Conservation (phyloP, 2,113 vertebrate genomes). For the Danionella cerebrum region DNA sequence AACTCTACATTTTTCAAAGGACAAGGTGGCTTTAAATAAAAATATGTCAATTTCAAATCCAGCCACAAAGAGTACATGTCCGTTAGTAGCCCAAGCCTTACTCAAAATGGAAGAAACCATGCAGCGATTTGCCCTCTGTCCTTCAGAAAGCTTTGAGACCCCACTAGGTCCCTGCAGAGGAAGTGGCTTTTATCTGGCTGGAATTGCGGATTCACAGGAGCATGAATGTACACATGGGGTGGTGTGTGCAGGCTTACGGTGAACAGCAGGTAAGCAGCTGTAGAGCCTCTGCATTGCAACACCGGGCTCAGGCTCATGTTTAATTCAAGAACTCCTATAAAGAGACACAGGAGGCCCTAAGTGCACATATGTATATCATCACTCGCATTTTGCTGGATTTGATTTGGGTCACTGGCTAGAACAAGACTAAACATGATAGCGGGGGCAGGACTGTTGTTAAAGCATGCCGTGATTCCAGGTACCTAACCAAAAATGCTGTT, state of each 20-base stretch:
- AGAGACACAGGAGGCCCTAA: constrained; percentile 31
- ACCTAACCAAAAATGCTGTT: neutral
- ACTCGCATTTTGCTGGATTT: constrained; percentile 32
- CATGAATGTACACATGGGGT: constrained; percentile 1
- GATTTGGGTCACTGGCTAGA: constrained; percentile 49
- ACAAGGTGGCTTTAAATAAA: no score
- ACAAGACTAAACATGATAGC: constrained; percentile 25
- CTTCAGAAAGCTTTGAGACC: constrained; percentile 1
- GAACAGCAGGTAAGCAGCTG: constrained; percentile 5
- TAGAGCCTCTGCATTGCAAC: constrained; percentile 14
- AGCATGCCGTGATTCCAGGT: constrained; percentile 5
- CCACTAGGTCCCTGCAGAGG: constrained; percentile 24
- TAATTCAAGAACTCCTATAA: constrained; percentile 47
- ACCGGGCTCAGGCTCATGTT: constrained; percentile 41
- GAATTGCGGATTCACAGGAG: neutral
- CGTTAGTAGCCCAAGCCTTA: neutral
- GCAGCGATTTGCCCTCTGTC: neutral
- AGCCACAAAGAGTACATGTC: neutral
- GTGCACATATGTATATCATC: constrained; percentile 35
- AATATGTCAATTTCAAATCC: no score
- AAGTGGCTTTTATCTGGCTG: constrained; percentile 7
- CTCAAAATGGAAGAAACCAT: neutral
- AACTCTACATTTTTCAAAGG: no score
- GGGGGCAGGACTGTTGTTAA: neutral
- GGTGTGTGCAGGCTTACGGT: neutral